Percentiles rank a stretch among this genome's conserved stretches.
Conservation (phyloP, 1,140 invertebrate genomes). For the Drosophila mayri region DNA sequence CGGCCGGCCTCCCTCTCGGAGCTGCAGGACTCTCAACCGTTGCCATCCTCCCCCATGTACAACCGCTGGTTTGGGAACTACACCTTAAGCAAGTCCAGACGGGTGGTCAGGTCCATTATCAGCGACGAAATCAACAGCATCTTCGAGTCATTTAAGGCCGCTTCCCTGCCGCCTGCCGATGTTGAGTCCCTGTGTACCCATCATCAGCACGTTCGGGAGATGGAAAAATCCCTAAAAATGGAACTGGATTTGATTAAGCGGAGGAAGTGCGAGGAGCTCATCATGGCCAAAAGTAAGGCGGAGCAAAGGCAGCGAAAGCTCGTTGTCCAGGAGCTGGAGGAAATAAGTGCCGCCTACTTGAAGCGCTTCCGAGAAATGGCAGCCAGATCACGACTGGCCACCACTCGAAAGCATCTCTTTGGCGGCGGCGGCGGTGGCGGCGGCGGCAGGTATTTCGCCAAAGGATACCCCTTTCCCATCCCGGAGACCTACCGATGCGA, state of each 20-base stretch:
- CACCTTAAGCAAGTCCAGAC: background rate
- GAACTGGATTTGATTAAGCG: constrained; percentile 36
- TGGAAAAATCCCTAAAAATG: constrained; percentile 50
- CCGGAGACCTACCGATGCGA: background rate
- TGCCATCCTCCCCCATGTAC: background rate
- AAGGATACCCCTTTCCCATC: background rate
- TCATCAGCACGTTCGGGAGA: constrained; percentile 38
- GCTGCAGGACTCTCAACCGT: background rate
- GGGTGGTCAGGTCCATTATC: constrained; percentile 31
- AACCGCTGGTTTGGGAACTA: constrained; percentile 57
- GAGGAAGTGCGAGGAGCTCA: constrained; percentile 7
- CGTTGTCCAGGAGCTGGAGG: constrained; percentile 45
- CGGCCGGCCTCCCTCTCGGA: background rate
- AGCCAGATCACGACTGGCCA: constrained; percentile 18
- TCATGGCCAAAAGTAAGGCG: background rate
- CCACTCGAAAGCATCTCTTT: constrained; percentile 42
- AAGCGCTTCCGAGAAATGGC: constrained; percentile 52
- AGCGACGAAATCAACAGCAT: constrained; percentile 40
- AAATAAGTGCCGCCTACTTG: constrained; percentile 30
- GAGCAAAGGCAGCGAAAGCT: constrained; percentile 10
- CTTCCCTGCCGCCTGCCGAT: constrained; percentile 6
- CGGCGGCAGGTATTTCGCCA: background rate
- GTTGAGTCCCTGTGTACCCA: constrained; percentile 35
- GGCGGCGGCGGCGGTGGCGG: background rate
- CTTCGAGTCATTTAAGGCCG: constrained; percentile 30